These are phyloP conservation scores for Allobates femoralis DNA, from an alignment of 2,797 vertebrate species.

Conservation along the genomic window DNA sequence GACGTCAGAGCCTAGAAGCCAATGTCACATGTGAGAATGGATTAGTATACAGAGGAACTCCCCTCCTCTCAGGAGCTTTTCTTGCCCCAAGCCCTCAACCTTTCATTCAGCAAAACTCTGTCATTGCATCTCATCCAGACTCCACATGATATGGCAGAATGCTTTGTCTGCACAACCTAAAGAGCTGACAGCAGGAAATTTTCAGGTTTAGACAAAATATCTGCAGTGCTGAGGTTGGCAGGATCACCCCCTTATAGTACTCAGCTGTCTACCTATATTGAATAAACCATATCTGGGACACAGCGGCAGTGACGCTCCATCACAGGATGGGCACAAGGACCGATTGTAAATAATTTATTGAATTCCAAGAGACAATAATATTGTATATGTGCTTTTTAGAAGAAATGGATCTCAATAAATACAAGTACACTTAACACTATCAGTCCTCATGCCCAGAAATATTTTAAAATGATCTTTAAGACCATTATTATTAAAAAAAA, in stretches of 20 bases:
- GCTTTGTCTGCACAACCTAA: slow-evolving; percentile 51
- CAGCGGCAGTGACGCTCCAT: neutral
- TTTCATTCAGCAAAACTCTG: slow-evolving; percentile 41
- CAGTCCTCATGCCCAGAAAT: too few relatives aligned
- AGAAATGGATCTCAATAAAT: neutral
- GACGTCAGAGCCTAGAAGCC: slow-evolving; percentile 32
- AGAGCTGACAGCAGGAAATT: slow-evolving; percentile 18
- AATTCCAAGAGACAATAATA: slow-evolving; percentile 1
- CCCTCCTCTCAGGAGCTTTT: slow-evolving; percentile 41
- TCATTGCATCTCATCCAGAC: slow-evolving; percentile 44
- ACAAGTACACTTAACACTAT: neutral
- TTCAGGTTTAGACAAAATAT: slow-evolving; percentile 53
- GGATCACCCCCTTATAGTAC: neutral
- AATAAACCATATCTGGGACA: slow-evolving; percentile 6
- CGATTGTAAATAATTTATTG: slow-evolving; percentile 42
- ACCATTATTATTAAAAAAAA: too few relatives aligned
- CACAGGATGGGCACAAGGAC: neutral
- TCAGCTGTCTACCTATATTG: slow-evolving; percentile 21
- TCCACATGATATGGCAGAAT: slow-evolving; percentile 51
- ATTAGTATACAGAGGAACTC: slow-evolving; percentile 43
- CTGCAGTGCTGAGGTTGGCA: slow-evolving; percentile 30
- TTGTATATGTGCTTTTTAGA: neutral
- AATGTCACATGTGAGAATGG: slow-evolving; percentile 50
- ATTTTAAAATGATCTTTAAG: too few relatives aligned
- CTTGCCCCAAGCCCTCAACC: slow-evolving; percentile 43